phyloP scores from a whole-genome alignment of 2,888 invertebrate species.

The Stenolophus ochropezus region DNA sequence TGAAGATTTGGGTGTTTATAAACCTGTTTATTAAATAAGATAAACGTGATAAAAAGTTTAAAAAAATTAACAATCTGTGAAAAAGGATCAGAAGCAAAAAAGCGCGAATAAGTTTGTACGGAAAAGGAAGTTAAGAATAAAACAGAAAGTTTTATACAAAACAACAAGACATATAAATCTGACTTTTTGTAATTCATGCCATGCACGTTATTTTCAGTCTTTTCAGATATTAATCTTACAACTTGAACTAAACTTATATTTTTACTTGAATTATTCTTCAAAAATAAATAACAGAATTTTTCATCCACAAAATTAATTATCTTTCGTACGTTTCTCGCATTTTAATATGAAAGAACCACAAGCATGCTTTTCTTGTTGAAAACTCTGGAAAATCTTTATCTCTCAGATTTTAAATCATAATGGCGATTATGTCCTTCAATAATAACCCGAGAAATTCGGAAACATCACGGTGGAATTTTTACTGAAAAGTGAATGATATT shows the following conservation, averaged over 20 bases:
- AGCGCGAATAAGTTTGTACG: conserved; percentile 20
- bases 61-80: conserved; percentile 37
- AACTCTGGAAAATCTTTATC: background rate
- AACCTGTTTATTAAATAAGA: background rate
- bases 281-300: conserved; percentile 14
- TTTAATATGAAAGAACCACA: background rate
- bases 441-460: background rate
- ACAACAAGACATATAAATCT: conserved; percentile 37
- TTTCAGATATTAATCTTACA: conserved; percentile 31
- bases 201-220: conserved; percentile 35
- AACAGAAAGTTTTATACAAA: conserved; percentile 44
- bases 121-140: conserved; percentile 30
- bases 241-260: conserved; percentile 32
- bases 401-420: background rate
- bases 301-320: conserved; percentile 25
- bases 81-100: conserved; percentile 17
- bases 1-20: background rate
- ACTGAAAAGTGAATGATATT: too few species aligned
- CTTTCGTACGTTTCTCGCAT: background rate
- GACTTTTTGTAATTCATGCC: conserved; percentile 35
- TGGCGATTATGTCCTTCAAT: background rate
- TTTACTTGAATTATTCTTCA: conserved; percentile 11
- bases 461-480: background rate
- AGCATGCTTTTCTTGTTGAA: background rate
- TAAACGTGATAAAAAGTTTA: background rate